These are phyloP conservation scores for Riparia riparia DNA, from an alignment of 2,113 vertebrate species.

Conservation along the genomic window DNA sequence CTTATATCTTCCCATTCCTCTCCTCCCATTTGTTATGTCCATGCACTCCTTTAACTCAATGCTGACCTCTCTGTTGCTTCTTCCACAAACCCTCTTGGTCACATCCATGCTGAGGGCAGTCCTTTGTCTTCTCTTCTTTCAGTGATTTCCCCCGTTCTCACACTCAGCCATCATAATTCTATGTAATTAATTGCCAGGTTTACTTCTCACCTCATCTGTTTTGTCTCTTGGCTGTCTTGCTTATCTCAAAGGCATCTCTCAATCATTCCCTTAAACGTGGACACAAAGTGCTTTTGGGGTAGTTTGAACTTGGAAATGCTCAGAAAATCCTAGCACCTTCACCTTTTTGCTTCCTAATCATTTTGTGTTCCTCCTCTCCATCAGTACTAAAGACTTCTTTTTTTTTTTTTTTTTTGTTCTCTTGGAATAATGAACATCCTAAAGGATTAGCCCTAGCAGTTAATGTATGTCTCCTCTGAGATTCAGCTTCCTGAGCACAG, in stretches of 20 bases:
- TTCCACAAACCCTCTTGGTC: not conserved
- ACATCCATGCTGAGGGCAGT: rapidly evolving
- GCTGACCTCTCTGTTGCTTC: not conserved
- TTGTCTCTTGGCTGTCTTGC: not conserved
- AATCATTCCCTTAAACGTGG: not conserved
- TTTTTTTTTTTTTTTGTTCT: not conserved
- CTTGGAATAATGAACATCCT: not conserved
- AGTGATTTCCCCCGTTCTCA: not conserved
- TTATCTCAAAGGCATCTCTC: not conserved
- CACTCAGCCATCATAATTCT: not conserved
- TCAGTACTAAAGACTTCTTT: not conserved
- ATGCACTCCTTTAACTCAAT: not conserved
- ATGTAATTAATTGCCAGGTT: not conserved
- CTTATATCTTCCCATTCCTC: not conserved
- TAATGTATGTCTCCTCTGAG: not conserved
- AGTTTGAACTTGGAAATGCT: not conserved
- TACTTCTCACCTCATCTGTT: not conserved
- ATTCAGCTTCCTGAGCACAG: not conserved
- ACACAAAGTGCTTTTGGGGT: not conserved
- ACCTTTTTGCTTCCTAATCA: not conserved
- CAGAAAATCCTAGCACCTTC: not conserved
- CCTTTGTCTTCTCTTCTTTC: not conserved
- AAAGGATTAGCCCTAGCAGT: not conserved
- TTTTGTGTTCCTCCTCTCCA: not conserved
- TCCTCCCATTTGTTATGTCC: not conserved